Evolutionary conservation across 1,140 invertebrate genomes (phyloP), one percentile per base, ranked within the genome.

Genomic region (Chironomus tepperi): DNA sequence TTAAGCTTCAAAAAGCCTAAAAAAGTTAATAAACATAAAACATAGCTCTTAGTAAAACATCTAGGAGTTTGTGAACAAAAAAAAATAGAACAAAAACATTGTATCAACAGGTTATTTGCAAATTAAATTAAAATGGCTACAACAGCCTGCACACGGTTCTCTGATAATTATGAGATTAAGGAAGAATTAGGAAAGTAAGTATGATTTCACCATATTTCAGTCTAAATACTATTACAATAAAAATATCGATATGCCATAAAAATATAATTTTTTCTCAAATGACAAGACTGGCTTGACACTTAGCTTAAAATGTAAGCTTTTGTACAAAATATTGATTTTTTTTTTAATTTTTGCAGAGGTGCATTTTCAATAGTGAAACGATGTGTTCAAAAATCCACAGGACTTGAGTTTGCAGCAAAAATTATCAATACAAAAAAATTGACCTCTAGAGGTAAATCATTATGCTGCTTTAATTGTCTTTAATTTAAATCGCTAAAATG

Each of bases 381-480:
- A 90, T 97, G 95, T 85, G 93, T 96, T 78, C 94, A 96, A 83
- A 96, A 95, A 85, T 88, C 89, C 64, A 92, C 92, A 75, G 90
- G 90, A 76, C 85, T 92, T 80, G 95, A 97, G 85, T 97, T 96
- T 84, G 95, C 95, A 76, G 94, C 95, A 77, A 97, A 97, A 89
- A 96, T 97, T 77, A 97, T 97, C 84, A 97, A 97, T 83, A 96
- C 94, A 77, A 96, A 96, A 86, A 96, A 96, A 87, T 86, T 97
- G 79, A 94, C 93, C 75, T 88, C 93, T 75, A 88, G 94, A 92
- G 93, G 93, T 95, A 83, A 83, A 77, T 67, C 5, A 34, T 76
- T 76, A 76, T 76, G 74, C 43, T 2, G 1, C 8, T 47, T 47
- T 47, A 47, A 74, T 70, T 18, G 16, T 19, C 18, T 19, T 70